Conservation (phyloP, 2,797 vertebrate genomes). For the Sciurus carolinensis region DNA sequence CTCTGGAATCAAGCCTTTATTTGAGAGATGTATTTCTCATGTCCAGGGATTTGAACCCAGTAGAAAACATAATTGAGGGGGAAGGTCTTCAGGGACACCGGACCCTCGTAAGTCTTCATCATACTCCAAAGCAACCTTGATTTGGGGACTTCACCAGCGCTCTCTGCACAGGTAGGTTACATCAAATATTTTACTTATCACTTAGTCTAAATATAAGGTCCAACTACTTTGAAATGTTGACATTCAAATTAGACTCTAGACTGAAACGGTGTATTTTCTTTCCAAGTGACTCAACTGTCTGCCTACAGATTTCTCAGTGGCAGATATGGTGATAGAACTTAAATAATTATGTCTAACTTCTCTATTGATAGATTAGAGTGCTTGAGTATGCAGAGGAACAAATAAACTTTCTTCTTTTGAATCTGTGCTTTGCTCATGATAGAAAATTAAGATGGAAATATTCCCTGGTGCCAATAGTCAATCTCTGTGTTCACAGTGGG, state of each 20-base stretch:
- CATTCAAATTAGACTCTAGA: background rate
- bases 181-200: background rate
- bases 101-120: background rate
- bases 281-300: background rate
- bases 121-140: background rate
- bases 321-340: background rate
- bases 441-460: background rate
- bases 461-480: background rate
- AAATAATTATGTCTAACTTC: background rate
- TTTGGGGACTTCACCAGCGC: background rate
- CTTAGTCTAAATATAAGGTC: background rate
- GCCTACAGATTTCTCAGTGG: background rate
- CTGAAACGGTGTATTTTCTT: background rate
- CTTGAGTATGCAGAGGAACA: background rate
- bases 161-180: background rate
- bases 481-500: background rate
- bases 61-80: background rate
- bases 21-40: background rate
- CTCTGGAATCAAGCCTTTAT: background rate
- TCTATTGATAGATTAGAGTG: too few species aligned
- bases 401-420: background rate
- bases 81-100: background rate
- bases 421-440: accelerated
- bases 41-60: background rate
- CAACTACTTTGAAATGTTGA: background rate